Percentiles rank a stretch among this genome's conserved stretches.
These are phyloP conservation scores for Corticium candelabrum DNA, from an alignment of 37 sponge, comb jelly and placozoan species.

Conservation along the genomic window DNA sequence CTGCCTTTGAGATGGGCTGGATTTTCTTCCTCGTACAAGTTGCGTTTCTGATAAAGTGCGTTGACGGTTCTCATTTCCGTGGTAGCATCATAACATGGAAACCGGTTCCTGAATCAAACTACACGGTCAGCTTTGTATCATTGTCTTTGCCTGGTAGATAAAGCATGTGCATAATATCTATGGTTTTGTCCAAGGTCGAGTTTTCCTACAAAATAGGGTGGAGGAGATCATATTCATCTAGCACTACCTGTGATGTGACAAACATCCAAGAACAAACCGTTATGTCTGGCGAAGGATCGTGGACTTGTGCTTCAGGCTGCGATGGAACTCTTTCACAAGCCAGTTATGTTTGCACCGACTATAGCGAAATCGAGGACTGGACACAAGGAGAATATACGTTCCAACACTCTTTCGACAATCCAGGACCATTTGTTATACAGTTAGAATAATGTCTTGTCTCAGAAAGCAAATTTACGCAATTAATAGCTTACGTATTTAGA, in stretches of 20 bases:
- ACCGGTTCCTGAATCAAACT: background rate
- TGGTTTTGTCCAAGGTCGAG: background rate
- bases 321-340: background rate
- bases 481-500: too few relatives aligned
- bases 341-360: background rate
- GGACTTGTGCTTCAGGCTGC: background rate
- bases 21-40: too few relatives aligned
- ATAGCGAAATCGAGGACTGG: background rate
- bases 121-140: background rate
- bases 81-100: background rate
- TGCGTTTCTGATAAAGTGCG: too few relatives aligned
- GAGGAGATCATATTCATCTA: background rate
- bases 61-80: background rate
- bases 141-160: background rate
- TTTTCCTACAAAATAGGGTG: background rate
- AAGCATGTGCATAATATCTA: too few relatives aligned
- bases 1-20: too few relatives aligned
- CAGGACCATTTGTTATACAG: background rate
- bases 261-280: background rate
- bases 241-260: background rate
- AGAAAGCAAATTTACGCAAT: too few relatives aligned
- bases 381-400: background rate
- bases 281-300: background rate
- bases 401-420: background rate
- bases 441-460: background rate